Evolutionary conservation across 2,797 vertebrate species (phyloP).

Genomic region (Phataginus tetradactyla): DNA sequence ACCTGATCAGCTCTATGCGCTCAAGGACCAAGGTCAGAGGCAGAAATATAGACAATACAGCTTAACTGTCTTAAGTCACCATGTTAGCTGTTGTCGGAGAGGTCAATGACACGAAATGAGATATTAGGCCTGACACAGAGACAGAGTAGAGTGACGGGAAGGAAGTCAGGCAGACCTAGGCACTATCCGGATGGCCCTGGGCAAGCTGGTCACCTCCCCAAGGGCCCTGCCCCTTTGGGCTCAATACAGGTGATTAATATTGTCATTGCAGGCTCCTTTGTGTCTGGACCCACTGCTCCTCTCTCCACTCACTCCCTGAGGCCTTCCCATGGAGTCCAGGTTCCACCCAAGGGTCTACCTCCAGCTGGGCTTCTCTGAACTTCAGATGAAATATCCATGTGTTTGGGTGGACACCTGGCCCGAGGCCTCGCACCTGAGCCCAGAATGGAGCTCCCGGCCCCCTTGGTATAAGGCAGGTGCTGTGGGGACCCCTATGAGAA

Average conservation of each 20-base stretch:
- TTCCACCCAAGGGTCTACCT: not conserved
- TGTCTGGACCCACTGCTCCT: not conserved
- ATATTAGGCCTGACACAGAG: not conserved
- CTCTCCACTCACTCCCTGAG: not conserved
- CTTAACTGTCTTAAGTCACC: not conserved
- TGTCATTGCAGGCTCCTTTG: too few species aligned
- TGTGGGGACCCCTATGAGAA: not conserved
- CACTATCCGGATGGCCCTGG: not conserved
- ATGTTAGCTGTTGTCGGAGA: not conserved
- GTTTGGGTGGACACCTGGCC: too few species aligned
- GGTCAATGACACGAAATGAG: not conserved
- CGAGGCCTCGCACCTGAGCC: rapidly evolving
- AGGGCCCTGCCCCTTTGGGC: not conserved
- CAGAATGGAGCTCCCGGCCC: not conserved
- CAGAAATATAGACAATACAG: conserved; percentile 42
- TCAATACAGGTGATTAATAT: rapidly evolving
- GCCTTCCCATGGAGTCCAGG: not conserved
- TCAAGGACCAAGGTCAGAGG: conserved; percentile 27
- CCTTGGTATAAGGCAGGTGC: not conserved
- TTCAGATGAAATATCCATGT: rapidly evolving
- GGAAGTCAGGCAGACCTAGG: not conserved
- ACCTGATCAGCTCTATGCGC: not conserved
- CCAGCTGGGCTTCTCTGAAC: not conserved
- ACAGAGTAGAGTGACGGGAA: rapidly evolving
- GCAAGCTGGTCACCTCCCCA: too few species aligned